These are phyloP conservation scores for Malurus splendens DNA, from an alignment of 2,797 vertebrate genomes.

Conservation along the genomic window DNA sequence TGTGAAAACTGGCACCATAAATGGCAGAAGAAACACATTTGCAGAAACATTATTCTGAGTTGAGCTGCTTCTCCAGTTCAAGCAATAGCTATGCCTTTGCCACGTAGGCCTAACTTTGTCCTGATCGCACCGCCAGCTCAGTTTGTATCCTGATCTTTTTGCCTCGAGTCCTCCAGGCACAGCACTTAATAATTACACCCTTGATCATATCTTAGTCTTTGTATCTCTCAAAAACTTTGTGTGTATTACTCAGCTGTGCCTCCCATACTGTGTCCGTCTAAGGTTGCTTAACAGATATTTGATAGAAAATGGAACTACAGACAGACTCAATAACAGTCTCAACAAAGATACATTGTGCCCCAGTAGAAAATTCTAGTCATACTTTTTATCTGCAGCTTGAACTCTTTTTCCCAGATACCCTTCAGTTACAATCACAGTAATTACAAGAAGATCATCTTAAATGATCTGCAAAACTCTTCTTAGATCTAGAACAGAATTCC, in stretches of 20 bases:
- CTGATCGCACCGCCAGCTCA: neutral
- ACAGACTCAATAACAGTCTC: neutral
- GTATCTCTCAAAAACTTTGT: neutral
- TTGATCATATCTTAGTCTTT: neutral
- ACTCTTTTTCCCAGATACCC: neutral
- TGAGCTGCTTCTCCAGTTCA: neutral
- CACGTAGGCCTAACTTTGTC: neutral
- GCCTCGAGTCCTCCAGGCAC: neutral
- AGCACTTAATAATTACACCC: neutral
- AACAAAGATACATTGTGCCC: neutral
- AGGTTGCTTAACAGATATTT: neutral
- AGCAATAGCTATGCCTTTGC: neutral
- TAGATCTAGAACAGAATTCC: neutral
- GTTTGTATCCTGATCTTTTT: neutral
- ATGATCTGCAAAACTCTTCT: neutral
- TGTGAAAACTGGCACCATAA: neutral
- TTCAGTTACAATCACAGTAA: neutral
- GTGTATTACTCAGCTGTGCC: neutral
- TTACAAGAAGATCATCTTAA: neutral
- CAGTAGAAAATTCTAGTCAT: neutral
- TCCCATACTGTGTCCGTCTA: neutral
- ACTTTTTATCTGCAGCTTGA: neutral
- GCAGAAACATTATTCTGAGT: neutral
- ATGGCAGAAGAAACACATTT: neutral
- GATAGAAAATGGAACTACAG: neutral